These are phyloP conservation scores for Thalassoma bifasciatum DNA, from an alignment of 2,113 vertebrate species.

Conservation along the genomic window DNA sequence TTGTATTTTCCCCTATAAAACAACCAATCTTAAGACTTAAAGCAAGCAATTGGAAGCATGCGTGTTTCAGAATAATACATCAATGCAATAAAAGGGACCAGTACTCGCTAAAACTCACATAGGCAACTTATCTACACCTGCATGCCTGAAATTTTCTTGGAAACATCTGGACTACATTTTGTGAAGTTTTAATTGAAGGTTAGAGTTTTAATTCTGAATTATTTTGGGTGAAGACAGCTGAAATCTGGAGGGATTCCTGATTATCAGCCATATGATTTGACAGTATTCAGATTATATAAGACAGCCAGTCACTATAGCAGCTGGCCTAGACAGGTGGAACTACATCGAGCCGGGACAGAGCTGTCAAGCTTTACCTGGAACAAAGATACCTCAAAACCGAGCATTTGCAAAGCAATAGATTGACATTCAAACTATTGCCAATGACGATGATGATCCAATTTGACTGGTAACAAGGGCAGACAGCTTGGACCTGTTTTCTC, in stretches of 20 bases:
- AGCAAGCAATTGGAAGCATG: too few relatives aligned
- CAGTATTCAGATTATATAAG: constrained; percentile 2
- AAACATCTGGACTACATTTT: neutral
- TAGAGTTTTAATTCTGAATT: neutral
- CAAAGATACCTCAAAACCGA: constrained; percentile 10
- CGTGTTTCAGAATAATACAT: neutral
- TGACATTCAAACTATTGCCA: constrained; percentile 31
- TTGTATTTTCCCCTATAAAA: too few relatives aligned
- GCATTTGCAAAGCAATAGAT: constrained; percentile 21
- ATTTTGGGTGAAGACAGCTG: neutral
- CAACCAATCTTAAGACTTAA: neutral
- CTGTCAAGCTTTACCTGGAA: neutral
- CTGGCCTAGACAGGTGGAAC: neutral
- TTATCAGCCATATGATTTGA: neutral
- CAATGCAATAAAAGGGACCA: too few relatives aligned
- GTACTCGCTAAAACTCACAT: too few relatives aligned
- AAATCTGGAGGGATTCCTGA: neutral
- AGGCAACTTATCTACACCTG: too few relatives aligned
- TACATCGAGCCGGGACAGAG: neutral
- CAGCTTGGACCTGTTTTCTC: constrained; percentile 39
- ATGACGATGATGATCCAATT: constrained; percentile 14
- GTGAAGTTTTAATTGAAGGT: neutral
- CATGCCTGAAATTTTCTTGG: too few relatives aligned
- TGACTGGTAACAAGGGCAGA: constrained; percentile 27
- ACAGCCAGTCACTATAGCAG: constrained; percentile 2